phyloP scores from a whole-genome alignment of 2,888 invertebrate genomes.

The Polyploca ridens region DNA sequence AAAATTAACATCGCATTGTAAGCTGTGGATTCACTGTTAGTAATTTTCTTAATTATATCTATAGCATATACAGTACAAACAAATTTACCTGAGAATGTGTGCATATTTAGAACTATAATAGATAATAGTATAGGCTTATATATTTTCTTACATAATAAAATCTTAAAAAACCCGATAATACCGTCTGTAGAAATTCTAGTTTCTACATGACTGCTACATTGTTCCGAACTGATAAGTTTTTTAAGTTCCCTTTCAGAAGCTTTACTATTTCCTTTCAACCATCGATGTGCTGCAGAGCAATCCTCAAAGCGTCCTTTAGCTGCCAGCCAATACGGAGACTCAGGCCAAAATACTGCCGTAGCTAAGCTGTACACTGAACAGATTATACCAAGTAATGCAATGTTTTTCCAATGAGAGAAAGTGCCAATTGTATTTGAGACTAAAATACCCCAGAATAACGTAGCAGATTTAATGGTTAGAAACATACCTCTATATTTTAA shows the following conservation, averaged over 20 bases:
- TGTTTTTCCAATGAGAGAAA: conserved; percentile 27
- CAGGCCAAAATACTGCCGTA: conserved; percentile 27
- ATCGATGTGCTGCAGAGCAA: conserved; percentile 35
- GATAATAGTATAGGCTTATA: not conserved
- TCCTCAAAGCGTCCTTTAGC: conserved; percentile 32
- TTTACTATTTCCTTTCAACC: conserved; percentile 35
- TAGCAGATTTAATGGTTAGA: conserved; percentile 55
- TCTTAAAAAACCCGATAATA: not conserved
- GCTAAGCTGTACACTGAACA: conserved; percentile 36
- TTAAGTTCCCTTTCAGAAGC: conserved; percentile 31
- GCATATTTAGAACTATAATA: not conserved
- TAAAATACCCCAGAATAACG: conserved; percentile 61
- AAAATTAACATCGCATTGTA: not conserved
- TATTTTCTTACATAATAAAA: too few species aligned
- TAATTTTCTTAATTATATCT: conserved; percentile 3
- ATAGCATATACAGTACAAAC: not conserved
- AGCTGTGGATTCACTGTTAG: conserved; percentile 7
- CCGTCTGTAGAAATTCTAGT: not conserved
- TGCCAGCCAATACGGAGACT: conserved; percentile 35
- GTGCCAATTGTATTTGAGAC: conserved; percentile 29
- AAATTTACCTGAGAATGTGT: not conserved
- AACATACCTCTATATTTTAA: conserved; percentile 57
- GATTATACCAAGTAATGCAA: conserved; percentile 37
- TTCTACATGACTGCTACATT: not conserved
- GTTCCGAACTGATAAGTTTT: conserved; percentile 32